A percentile compares a stretch with the other conserved stretches of the same genome.
Evolutionary conservation across 2,797 vertebrate genomes (phyloP).

Genomic region (Characodon lateralis): DNA sequence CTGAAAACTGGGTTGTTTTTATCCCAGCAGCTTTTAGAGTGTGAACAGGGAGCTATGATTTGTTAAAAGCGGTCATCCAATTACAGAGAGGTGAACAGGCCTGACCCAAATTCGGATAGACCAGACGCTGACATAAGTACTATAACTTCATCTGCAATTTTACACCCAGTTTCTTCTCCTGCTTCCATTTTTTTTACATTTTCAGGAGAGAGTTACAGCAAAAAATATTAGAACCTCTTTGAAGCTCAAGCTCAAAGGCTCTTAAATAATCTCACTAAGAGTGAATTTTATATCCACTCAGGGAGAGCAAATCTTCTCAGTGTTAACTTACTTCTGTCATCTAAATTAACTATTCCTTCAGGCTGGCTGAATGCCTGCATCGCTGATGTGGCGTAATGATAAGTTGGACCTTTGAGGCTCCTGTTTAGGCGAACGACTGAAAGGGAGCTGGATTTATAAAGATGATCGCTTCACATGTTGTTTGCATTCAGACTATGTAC

Average conservation of each 20-base stretch:
- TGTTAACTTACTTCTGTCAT: slow-evolving; percentile 76
- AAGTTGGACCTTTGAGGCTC: slow-evolving; percentile 55
- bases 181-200: slow-evolving; percentile 52
- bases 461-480: slow-evolving; percentile 64
- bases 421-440: slow-evolving; percentile 59
- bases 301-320: slow-evolving; percentile 73
- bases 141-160: slow-evolving; percentile 56
- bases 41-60: slow-evolving; percentile 44
- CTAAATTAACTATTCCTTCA: slow-evolving; percentile 74
- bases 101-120: slow-evolving; percentile 18
- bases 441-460: slow-evolving; percentile 57
- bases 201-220: slow-evolving; percentile 69
- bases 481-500: slow-evolving; percentile 65
- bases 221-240: slow-evolving; percentile 61
- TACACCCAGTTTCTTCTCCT: slow-evolving; percentile 54
- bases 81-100: slow-evolving; percentile 50
- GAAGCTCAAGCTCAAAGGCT: slow-evolving; percentile 74
- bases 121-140: slow-evolving; percentile 36
- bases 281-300: slow-evolving; percentile 75
- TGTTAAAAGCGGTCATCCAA: slow-evolving; percentile 51
- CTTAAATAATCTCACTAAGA: slow-evolving; percentile 73
- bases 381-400: slow-evolving; percentile 71
- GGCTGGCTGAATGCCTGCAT: slow-evolving; percentile 51
- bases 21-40: neutral
- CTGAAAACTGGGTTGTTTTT: neutral